Percentiles rank a stretch among this genome's conserved stretches.
Conservation (phyloP, 2,113 vertebrate species). For the Panurus biarmicus region DNA sequence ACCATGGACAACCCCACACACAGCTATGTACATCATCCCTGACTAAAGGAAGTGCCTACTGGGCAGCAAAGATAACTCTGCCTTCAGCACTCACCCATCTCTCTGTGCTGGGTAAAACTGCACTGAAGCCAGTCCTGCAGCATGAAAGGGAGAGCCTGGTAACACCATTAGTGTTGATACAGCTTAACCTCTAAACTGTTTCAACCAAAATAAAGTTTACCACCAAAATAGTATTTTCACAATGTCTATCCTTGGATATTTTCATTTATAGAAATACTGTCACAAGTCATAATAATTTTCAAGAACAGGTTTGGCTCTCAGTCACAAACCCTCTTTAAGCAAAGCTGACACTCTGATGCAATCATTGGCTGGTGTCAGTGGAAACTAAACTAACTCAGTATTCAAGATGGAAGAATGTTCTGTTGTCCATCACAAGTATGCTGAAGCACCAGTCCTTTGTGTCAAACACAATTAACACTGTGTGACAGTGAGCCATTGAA, state of each 20-base stretch:
- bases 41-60: neutral
- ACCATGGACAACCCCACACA: neutral
- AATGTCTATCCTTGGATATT: neutral
- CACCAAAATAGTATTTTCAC: neutral
- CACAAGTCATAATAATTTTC: neutral
- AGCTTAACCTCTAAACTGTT: neutral
- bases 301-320: neutral
- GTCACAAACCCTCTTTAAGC: neutral
- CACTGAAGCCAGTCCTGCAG: neutral
- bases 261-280: neutral
- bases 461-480: neutral
- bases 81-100: neutral
- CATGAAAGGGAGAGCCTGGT: neutral
- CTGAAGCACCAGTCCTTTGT: neutral
- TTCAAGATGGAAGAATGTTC: neutral
- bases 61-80: neutral
- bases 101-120: neutral
- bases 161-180: neutral
- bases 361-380: fast-evolving
- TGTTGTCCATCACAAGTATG: neutral
- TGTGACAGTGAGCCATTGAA: neutral
- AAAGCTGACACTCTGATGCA: neutral
- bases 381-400: neutral
- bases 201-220: neutral
- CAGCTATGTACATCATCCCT: neutral